A percentile compares a stretch with the other conserved stretches of the same genome.
Conservation (phyloP, 2,888 invertebrate species). For the Nemurella pictetii region DNA sequence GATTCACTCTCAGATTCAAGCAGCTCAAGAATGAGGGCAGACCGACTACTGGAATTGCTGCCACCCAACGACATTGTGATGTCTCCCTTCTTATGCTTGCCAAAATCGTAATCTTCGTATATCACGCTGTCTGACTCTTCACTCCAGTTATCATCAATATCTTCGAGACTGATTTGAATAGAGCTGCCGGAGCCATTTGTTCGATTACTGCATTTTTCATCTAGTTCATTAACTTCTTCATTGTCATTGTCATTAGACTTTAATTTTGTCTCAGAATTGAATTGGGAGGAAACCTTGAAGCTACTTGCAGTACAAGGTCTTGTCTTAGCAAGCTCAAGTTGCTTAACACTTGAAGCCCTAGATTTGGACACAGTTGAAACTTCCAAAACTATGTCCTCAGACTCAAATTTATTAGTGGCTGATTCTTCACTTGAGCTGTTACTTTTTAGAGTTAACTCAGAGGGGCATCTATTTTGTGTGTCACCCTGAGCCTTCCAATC, state of each 20-base stretch:
- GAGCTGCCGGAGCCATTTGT: neutral
- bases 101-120: neutral
- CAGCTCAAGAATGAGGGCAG: neutral
- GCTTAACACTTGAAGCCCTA: neutral
- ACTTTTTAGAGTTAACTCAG: neutral
- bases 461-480: neutral
- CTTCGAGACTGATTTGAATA: neutral
- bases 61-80: neutral
- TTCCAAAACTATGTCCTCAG: neutral
- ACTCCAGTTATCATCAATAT: neutral
- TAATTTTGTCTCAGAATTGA: neutral
- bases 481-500: neutral
- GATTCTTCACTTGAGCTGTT: neutral
- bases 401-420: neutral
- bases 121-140: neutral
- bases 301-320: neutral
- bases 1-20: neutral
- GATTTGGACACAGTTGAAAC: neutral
- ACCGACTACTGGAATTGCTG: neutral
- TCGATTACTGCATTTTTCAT: neutral
- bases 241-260: neutral
- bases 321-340: neutral
- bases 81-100: neutral
- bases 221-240: neutral
- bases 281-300: neutral